A percentile compares a stretch with the other conserved stretches of the same genome.
Conservation (phyloP, 2,888 invertebrate genomes). For the Lysandra bellargus region DNA sequence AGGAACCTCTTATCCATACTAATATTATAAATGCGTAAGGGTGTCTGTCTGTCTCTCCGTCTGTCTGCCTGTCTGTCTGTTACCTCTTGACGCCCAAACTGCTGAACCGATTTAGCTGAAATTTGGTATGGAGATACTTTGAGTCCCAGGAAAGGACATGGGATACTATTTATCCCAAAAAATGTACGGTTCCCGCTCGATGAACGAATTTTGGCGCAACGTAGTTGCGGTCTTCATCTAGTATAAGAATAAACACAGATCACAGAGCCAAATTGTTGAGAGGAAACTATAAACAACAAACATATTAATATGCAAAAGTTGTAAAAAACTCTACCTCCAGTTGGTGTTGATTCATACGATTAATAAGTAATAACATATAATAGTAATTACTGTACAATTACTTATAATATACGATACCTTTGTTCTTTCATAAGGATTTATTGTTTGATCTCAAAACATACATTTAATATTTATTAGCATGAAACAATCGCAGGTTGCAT, state of each 20-base stretch:
- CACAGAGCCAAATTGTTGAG: not conserved
- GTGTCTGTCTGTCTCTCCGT: too few species aligned
- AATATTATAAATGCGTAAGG: too few species aligned
- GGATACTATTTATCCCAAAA: too few species aligned
- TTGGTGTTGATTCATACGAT: not conserved
- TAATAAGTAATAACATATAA: not conserved
- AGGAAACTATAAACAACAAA: not conserved
- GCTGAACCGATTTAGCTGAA: too few species aligned
- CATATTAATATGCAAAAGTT: not conserved
- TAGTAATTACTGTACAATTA: not conserved
- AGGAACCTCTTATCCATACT: too few species aligned
- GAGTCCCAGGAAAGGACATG: too few species aligned
- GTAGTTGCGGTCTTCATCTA: too few species aligned
- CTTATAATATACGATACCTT: not conserved
- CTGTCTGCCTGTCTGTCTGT: too few species aligned
- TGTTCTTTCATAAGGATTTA: conserved; percentile 4
- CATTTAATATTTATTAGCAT: not conserved
- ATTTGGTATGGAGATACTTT: too few species aligned
- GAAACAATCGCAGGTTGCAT: conserved; percentile 12
- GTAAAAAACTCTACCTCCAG: not conserved
- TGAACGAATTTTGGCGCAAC: too few species aligned
- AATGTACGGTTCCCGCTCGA: too few species aligned
- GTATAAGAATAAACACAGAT: not conserved
- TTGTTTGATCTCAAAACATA: not conserved
- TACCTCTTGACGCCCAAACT: too few species aligned